Evolutionary conservation across 2,113 vertebrate genomes (phyloP), one percentile per base, ranked within the genome.

Genomic region (Chlamydotis undulata): DNA sequence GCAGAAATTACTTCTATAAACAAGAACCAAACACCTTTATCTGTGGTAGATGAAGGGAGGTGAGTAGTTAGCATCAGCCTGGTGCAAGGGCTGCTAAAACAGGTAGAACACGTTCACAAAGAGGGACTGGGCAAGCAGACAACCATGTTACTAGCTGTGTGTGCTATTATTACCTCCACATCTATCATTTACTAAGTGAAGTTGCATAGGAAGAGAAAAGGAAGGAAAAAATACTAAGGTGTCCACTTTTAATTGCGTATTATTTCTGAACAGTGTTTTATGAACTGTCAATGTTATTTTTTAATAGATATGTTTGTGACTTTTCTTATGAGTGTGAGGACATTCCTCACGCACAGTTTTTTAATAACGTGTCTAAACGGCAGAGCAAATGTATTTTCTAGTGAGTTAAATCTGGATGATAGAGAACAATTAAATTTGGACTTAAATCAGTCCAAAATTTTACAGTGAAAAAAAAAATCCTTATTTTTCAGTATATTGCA

Each of bases 81-180:
- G 23, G 24, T 50, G 26, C 2, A 4, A 55, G 3, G 11, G 25
- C 35, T 71, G n/a, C 71, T 86, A 37, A 31, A 41, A 55, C 1
- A 4, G 24, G 21, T 19, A 47, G 25, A 37, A 65, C 5, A 17
- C 1, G 1, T 10, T 73, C 52, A 29, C 25, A 39, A 39, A 26
- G 24, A 49, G 24, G 14, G 29, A 19, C 57, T 50, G 70, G 17
- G 11, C 33, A 74, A 52, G 31, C 22, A 87, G 26, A 82, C 29
- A 64, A 16, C 17, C 3, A 23, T 0, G 0, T 25, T 68, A 31
- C n/a, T 19, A 24, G 13, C 26, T 83, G 4, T 63, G 29, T 37
- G 6, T 43, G 31, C 41, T 80, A 4, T 39, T 45, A 43, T 17
- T 83, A 43, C 9, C 53, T 73, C 31, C 43, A 7, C 29, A 70